phyloP scores from a whole-genome alignment of 2,113 vertebrate genomes.

The Alligator sinensis region DNA sequence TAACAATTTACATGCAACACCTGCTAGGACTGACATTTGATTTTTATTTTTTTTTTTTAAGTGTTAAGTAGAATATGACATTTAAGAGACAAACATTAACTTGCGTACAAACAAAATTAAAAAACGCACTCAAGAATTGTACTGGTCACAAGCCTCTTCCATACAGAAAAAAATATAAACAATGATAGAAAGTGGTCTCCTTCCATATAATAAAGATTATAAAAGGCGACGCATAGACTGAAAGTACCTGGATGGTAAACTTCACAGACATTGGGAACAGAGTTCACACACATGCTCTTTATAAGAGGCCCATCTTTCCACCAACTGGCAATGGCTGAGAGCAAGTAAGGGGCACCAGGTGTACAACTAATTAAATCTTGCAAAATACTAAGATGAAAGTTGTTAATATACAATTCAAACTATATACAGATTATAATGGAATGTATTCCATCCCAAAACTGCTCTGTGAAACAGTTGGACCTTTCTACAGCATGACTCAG shows the following conservation, averaged over 20 bases:
- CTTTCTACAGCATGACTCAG: conserved; percentile 64
- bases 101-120: conserved; percentile 63
- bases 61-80: conserved; percentile 63
- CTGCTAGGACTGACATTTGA: conserved; percentile 71
- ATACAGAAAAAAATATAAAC: conserved; percentile 28
- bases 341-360: conserved; percentile 72
- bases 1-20: conserved; percentile 81
- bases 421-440: conserved; percentile 83
- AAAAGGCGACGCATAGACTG: conserved; percentile 65
- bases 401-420: conserved; percentile 79
- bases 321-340: conserved; percentile 46
- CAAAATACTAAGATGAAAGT: conserved; percentile 78
- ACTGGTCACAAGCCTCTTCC: conserved; percentile 77
- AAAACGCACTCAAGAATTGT: conserved; percentile 73
- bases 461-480: conserved; percentile 78
- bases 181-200: conserved; percentile 30
- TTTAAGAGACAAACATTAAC: conserved; percentile 73
- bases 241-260: conserved; percentile 57
- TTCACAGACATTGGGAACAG: conserved; percentile 29
- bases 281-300: conserved; percentile 33
- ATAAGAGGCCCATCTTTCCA: conserved; percentile 51
- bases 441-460: conserved; percentile 79
- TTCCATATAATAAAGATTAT: conserved; percentile 24
- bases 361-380: conserved; percentile 68
- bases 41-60: conserved; percentile 54